Evolutionary conservation across 2,797 vertebrate genomes (phyloP).

Genomic region (Syngnathus acus): DNA sequence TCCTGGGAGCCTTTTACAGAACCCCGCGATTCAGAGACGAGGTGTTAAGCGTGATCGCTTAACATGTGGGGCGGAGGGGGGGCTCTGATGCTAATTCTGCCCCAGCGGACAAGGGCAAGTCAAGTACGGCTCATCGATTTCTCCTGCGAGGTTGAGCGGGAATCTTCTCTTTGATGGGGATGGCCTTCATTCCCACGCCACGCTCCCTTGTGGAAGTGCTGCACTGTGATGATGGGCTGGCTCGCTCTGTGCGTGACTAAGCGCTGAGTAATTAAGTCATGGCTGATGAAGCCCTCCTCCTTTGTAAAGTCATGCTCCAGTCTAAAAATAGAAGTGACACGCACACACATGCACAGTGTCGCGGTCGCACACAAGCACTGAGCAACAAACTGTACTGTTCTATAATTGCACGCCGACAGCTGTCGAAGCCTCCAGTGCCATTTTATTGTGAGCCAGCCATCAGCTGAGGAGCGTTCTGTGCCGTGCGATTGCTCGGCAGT

Average conservation of each 20-base stretch:
- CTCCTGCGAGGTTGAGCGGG: slow-evolving; percentile 14
- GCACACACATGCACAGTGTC: slow-evolving; percentile 15
- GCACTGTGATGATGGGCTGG: neutral
- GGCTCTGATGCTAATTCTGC: slow-evolving; percentile 26
- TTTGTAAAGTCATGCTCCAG: slow-evolving; percentile 9
- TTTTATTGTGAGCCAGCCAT: slow-evolving; percentile 43
- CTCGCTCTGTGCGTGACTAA: slow-evolving; percentile 1
- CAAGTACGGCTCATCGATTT: neutral
- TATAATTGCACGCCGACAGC: slow-evolving; percentile 52
- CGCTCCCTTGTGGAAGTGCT: slow-evolving; percentile 19
- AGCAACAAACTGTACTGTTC: slow-evolving; percentile 39
- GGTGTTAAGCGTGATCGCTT: slow-evolving; percentile 30
- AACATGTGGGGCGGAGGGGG: slow-evolving; percentile 13
- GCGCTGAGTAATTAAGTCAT: slow-evolving; percentile 2
- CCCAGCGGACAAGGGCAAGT: slow-evolving; percentile 1
- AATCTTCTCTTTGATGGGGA: slow-evolving; percentile 34
- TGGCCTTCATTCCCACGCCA: slow-evolving; percentile 53
- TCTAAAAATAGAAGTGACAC: slow-evolving; percentile 40
- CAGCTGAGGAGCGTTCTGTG: slow-evolving; percentile 37
- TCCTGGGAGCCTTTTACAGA: slow-evolving; percentile 39
- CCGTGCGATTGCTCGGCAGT: slow-evolving; percentile 31
- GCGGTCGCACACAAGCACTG: slow-evolving; percentile 17
- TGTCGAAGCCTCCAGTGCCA: slow-evolving; percentile 45
- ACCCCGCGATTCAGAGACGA: slow-evolving; percentile 22
- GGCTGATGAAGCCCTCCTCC: neutral